Evolutionary conservation across 2,888 invertebrate genomes (phyloP).

Genomic region (Heliconius erato): DNA sequence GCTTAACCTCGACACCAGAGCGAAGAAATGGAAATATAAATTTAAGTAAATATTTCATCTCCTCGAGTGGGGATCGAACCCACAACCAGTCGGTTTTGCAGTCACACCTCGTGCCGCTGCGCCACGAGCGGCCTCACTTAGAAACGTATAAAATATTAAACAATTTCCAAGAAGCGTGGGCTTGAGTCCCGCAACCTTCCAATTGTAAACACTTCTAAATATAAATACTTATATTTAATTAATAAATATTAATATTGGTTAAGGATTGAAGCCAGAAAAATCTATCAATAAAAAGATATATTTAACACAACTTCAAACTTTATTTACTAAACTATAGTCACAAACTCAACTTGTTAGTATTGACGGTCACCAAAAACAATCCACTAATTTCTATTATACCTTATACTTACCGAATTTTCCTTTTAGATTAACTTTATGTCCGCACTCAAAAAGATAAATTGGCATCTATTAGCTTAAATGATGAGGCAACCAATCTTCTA

Average conservation of each 20-base stretch:
- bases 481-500: conserved; percentile 29
- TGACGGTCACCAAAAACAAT: neutral
- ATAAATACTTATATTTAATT: neutral
- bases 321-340: no score
- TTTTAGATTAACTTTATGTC: conserved; percentile 30
- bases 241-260: neutral
- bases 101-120: no score
- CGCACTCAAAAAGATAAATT: conserved; percentile 27
- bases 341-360: neutral
- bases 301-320: no score
- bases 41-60: no score
- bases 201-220: neutral
- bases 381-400: neutral
- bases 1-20: no score
- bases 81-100: no score
- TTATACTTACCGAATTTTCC: conserved; percentile 17
- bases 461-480: conserved; percentile 22
- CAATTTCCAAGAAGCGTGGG: neutral
- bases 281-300: no score
- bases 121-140: no score
- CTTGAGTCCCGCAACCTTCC: neutral
- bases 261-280: no score
- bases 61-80: no score
- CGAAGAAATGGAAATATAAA: no score
- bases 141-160: neutral